phyloP scores from a whole-genome alignment of 1,140 invertebrate genomes.

The Steinernema khuongi region DNA sequence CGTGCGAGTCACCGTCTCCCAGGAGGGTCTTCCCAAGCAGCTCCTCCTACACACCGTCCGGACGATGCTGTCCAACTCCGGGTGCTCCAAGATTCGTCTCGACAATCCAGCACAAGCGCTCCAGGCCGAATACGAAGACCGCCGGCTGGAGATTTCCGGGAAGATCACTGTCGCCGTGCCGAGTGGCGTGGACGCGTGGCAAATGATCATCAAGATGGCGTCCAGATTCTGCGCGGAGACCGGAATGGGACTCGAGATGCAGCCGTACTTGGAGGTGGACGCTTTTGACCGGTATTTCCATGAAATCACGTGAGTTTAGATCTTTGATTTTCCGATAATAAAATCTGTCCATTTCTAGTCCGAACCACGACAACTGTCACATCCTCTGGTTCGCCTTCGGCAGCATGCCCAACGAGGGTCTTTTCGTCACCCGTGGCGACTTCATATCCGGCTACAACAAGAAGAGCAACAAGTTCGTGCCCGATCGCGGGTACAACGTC shows the following conservation, averaged over 20 bases:
- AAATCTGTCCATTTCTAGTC: conserved; percentile 9
- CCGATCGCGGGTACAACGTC: conserved; percentile 7
- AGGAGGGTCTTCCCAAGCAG: neutral
- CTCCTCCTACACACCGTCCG: neutral
- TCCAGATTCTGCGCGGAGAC: neutral
- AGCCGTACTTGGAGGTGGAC: neutral
- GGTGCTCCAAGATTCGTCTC: neutral
- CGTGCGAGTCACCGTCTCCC: neutral
- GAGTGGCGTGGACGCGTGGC: neutral
- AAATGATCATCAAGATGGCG: neutral
- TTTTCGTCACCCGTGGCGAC: conserved; percentile 35
- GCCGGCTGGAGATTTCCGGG: neutral
- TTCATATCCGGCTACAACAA: conserved; percentile 31
- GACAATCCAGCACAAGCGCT: neutral
- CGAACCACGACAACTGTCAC: conserved; percentile 28
- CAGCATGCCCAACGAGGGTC: conserved; percentile 32
- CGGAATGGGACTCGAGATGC: neutral
- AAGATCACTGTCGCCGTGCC: neutral
- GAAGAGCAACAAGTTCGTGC: conserved; percentile 22
- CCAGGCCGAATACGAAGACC: neutral
- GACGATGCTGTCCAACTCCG: neutral
- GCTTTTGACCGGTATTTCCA: conserved; percentile 5
- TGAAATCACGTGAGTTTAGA: conserved; percentile 20
- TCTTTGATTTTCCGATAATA: neutral
- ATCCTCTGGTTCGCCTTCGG: conserved; percentile 26